phyloP scores from a whole-genome alignment of 2,797 vertebrate genomes.

The Steatocranus sp. region DNA sequence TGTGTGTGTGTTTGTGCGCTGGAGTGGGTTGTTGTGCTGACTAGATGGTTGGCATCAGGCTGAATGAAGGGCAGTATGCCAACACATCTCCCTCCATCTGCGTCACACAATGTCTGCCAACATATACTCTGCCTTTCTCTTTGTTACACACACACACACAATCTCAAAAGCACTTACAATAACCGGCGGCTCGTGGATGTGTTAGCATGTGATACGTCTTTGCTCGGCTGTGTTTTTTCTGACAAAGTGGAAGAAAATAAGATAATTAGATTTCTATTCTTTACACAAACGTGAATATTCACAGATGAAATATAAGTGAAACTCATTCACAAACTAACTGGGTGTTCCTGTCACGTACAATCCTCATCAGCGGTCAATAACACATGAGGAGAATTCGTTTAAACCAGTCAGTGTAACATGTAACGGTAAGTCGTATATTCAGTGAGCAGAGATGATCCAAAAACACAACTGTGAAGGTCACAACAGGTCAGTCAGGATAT shows the following conservation, averaged over 20 bases:
- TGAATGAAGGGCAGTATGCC: conserved; percentile 51
- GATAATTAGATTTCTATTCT: not conserved
- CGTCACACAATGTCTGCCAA: conserved; percentile 30
- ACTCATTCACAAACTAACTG: not conserved
- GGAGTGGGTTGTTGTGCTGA: conserved; percentile 39
- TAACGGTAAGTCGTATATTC: not conserved
- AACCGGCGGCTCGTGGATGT: not conserved
- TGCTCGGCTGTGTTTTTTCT: not conserved
- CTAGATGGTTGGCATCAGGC: conserved; percentile 39
- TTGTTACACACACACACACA: not conserved
- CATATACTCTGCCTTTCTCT: not conserved
- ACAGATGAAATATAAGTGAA: not conserved
- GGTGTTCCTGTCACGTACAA: not conserved
- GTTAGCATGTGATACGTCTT: not conserved
- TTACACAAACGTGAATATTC: not conserved
- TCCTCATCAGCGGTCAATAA: not conserved
- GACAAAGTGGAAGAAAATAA: not conserved
- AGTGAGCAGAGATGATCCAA: not conserved
- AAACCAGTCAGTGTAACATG: not conserved
- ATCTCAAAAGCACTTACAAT: not conserved
- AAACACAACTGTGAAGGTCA: not conserved
- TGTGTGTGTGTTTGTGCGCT: not conserved
- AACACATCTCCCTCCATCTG: conserved; percentile 47
- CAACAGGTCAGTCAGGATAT: not conserved
- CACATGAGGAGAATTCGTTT: not conserved